Evolutionary conservation across 2,113 vertebrate genomes (phyloP), one percentile per base, ranked within the genome.

Genomic region (Saguinus imperator): DNA sequence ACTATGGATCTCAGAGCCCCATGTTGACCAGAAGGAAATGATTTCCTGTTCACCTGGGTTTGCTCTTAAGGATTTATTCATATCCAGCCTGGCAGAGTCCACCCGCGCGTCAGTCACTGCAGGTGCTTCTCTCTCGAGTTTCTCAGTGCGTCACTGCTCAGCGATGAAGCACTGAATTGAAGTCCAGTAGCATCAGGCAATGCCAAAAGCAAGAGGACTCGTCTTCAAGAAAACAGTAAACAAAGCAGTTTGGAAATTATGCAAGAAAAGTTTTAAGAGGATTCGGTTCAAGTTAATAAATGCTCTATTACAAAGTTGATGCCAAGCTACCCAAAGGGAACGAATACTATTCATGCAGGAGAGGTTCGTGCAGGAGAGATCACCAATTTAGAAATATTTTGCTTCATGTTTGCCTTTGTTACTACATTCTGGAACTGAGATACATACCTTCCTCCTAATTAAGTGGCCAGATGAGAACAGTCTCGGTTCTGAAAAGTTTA

Each of bases 41-140:
- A 96, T 83, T 97, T 98, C 97, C 97, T 80, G 13, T 97, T 97
- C 84, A 89, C 66, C 76, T 97, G 81, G 27, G 82, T 93, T 95
- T 97, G 32, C 83, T 93, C 98, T 45, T 76, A 91, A 84, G 95
- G 84, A 93, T 81, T 57, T 21, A 90, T 73, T 97, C 88, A 94
- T 87, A 93, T 4, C 18, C 57, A 97, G 61, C 6, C 55, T 89
- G 87, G 95, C 73, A 76, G 97, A 96, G 96, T 9, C 0, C 40
- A 75, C 94, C 72, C 4, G 2, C 10, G 16, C 9, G 14, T 14
- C 23, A 96, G 37, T 87, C 94, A 14, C 96, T 77, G 45, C 87
- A 96, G 91, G 80, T 88, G 91, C 52, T 16, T 94, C 94, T 98
- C 97, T 94, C 83, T 95, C 17, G 0, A 1, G 0, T 96, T 97